Conservation (phyloP, 2,797 vertebrate genomes). For the Diceros bicornis region DNA sequence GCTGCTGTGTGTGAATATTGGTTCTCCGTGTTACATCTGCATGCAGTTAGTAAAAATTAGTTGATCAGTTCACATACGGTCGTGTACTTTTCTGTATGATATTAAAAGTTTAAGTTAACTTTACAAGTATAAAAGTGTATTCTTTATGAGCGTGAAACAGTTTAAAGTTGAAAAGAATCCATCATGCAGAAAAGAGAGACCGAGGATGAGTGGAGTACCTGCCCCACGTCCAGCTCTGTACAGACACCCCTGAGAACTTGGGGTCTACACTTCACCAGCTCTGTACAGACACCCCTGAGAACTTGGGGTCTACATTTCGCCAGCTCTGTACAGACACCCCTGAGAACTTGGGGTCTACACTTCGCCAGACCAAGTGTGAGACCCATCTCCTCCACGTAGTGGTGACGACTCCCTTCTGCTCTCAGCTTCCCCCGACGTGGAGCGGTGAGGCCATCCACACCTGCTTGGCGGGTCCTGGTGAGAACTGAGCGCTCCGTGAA, state of each 20-base stretch:
- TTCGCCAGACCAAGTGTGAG: background rate
- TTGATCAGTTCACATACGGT: too few species aligned
- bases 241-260: background rate
- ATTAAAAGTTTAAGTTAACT: too few species aligned
- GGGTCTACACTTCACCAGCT: background rate
- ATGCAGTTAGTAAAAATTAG: too few species aligned
- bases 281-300: background rate
- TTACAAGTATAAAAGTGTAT: too few species aligned
- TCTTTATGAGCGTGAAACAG: too few species aligned
- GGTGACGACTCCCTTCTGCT: background rate
- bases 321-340: background rate
- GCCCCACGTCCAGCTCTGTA: background rate
- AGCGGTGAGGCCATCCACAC: too few species aligned
- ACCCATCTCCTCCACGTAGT: background rate
- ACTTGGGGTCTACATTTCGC: background rate
- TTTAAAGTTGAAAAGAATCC: too few species aligned
- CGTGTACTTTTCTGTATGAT: too few species aligned
- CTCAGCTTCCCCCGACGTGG: background rate
- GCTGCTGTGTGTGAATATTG: background rate
- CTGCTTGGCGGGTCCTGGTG: background rate
- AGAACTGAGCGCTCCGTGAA: background rate
- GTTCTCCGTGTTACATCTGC: too few species aligned
- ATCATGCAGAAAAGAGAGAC: too few species aligned
- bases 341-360: too few species aligned
- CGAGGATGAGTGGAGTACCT: background rate